Evolutionary conservation across 2,797 vertebrate species (phyloP), one percentile per base, ranked within the genome.

Genomic region (Pseudomugil gertrudae): DNA sequence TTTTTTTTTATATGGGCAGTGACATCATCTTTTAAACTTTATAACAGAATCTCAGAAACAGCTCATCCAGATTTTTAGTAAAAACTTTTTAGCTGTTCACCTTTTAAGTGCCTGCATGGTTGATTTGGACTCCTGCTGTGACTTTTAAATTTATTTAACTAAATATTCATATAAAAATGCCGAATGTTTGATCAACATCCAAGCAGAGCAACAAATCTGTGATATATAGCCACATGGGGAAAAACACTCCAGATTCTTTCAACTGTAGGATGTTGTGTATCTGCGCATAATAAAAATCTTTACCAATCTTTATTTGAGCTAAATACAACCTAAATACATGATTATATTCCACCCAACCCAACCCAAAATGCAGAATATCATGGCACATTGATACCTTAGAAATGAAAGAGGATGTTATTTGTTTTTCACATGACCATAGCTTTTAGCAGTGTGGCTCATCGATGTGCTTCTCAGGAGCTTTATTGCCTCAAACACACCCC

Each of bases 61-160:
- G 50, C 30, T 69, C 33, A 54, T n/a, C 11, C 35, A 66, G 26
- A 40, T n/a, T 32, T 67, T 73, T 76, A 57, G 5, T 13, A 29
- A n/a, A 23, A 23, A 5, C 14, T 17, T 35, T 40, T 6, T 40
- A 57, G 43, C 14, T 4, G 10, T 53, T 66, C 13, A 3, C 36
- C 66, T 51, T 71, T 81, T 63, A 74, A 47, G 50, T 40, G 47
- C 36, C n/a, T 50, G 35, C 35, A 53, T 0, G 1, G 29, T 0
- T 9, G 2, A 53, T 36, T 58, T 38, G 9, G 27, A n/a, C 35
- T 0, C 0, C 57, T 38, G 30, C 10, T 47, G 40, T 35, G 51
- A 27, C 17, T 26, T 9, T 5, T 19, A 29, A 26, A 26, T 35
- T 53, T 11, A 35, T 27, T 43, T 19, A 4, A 43, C 1, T 43